phyloP scores from a whole-genome alignment of 2,888 invertebrate genomes.

The Parascotia fuliginaria region DNA sequence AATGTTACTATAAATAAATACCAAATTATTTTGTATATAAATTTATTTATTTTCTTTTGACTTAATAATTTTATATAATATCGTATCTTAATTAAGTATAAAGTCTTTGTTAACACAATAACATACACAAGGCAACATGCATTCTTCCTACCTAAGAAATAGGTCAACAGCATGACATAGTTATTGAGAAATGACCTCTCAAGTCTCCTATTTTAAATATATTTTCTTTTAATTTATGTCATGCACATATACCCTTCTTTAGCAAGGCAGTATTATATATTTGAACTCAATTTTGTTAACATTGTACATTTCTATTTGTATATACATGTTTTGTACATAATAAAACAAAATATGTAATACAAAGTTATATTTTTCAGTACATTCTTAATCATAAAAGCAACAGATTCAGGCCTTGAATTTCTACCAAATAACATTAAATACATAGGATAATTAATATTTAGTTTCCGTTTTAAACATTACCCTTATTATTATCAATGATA shows the following conservation, averaged over 20 bases:
- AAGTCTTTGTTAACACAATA: conserved; percentile 54
- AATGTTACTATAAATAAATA: conserved; percentile 25
- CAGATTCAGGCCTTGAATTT: conserved; percentile 17
- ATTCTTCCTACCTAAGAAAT: too few species aligned
- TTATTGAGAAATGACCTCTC: too few species aligned
- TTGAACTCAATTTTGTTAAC: too few species aligned
- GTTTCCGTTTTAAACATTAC: too few species aligned
- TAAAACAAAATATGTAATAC: not conserved
- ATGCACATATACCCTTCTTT: too few species aligned
- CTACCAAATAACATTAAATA: conserved; percentile 1
- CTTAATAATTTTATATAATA: conserved; percentile 48
- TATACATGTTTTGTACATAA: not conserved
- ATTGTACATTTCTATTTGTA: too few species aligned
- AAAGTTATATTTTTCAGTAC: conserved; percentile 2
- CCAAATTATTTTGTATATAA: conserved; percentile 29
- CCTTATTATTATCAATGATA: too few species aligned
- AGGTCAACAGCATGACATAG: too few species aligned
- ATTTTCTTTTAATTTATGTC: too few species aligned
- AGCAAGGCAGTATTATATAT: too few species aligned
- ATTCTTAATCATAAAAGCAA: conserved; percentile 19
- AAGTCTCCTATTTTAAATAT: too few species aligned
- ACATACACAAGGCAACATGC: conserved; percentile 51
- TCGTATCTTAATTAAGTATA: conserved; percentile 47
- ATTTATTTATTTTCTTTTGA: conserved; percentile 36
- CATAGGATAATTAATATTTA: too few species aligned